These are phyloP conservation scores for Pangasianodon hypophthalmus DNA, from an alignment of 2,113 vertebrate genomes.

Conservation along the genomic window DNA sequence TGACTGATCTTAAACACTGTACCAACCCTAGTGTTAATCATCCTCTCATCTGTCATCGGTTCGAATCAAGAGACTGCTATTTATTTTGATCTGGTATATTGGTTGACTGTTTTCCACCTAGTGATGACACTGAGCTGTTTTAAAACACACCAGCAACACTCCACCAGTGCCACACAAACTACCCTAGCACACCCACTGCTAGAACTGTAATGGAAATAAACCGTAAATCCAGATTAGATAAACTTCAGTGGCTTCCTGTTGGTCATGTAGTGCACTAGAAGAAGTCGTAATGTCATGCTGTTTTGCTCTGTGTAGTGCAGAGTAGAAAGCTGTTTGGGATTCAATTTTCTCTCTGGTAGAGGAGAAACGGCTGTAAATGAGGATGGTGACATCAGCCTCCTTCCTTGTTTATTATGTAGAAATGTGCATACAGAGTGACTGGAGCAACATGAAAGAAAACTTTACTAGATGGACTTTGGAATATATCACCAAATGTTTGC, in stretches of 20 bases:
- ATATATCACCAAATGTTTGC: background rate
- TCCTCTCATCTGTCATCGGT: background rate
- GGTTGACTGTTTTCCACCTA: background rate
- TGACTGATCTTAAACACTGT: background rate
- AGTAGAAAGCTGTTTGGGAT: background rate
- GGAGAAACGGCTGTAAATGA: background rate
- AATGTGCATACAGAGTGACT: background rate
- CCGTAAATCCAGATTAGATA: background rate
- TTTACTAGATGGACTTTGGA: background rate
- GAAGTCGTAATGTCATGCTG: background rate
- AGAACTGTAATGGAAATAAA: background rate
- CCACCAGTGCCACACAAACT: background rate
- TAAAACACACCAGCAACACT: background rate
- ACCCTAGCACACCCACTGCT: background rate
- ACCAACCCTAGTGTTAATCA: background rate
- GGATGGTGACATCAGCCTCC: background rate
- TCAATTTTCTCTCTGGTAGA: background rate
- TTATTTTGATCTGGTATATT: background rate
- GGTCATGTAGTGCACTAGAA: background rate
- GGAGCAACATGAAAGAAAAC: background rate
- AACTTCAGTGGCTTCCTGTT: background rate
- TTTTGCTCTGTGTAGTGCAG: background rate
- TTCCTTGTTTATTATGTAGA: background rate
- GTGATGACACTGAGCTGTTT: background rate
- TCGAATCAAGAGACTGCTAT: background rate